A percentile compares a stretch with the other conserved stretches of the same genome.
These are phyloP conservation scores for Amphiprion percula DNA, from an alignment of 2,113 vertebrate species.

Conservation along the genomic window DNA sequence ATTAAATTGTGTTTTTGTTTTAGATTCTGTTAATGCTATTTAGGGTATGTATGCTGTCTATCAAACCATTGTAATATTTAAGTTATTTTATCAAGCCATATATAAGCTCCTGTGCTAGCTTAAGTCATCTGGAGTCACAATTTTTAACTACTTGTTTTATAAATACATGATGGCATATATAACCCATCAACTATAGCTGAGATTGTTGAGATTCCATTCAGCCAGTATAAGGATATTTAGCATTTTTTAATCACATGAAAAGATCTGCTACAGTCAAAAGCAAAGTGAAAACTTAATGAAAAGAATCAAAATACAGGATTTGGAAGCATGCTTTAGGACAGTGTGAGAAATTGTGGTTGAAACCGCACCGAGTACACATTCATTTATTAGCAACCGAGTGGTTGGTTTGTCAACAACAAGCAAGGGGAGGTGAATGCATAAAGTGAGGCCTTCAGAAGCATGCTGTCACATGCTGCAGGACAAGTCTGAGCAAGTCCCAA, in stretches of 20 bases:
- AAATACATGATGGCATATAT: not conserved
- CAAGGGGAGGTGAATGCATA: not conserved
- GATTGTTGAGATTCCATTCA: not conserved
- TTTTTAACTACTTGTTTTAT: no score
- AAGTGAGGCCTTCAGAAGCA: conserved; percentile 27
- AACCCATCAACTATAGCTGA: not conserved
- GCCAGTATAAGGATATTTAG: not conserved
- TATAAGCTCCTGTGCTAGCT: not conserved
- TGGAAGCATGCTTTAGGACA: not conserved
- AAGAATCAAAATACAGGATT: not conserved
- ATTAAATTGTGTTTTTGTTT: no score
- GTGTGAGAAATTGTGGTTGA: no score
- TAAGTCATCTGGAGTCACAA: not conserved
- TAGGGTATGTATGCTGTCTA: no score
- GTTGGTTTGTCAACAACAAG: not conserved
- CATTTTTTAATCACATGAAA: not conserved
- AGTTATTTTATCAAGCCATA: no score
- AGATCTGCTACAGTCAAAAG: not conserved
- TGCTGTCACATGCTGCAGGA: conserved; percentile 65
- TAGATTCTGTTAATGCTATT: no score
- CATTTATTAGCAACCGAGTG: not conserved
- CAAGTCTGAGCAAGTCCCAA: conserved; percentile 75
- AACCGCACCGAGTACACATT: not conserved
- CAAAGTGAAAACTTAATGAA: not conserved
- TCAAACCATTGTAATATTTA: no score